phyloP scores from a whole-genome alignment of 2,797 vertebrate genomes.

The Dendrocincla tyrannina region DNA sequence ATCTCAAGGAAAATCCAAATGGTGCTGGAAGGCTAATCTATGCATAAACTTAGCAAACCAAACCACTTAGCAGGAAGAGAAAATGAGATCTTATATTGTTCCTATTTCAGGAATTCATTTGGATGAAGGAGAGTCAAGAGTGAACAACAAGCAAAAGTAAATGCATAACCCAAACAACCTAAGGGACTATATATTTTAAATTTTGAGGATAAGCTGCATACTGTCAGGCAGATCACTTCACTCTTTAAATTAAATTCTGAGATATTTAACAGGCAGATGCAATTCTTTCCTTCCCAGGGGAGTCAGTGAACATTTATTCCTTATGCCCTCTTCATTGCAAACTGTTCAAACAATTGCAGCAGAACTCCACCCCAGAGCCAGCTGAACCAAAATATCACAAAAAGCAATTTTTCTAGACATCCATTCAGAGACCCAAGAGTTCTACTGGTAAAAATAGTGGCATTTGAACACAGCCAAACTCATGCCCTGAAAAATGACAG shows the following conservation, averaged over 20 bases:
- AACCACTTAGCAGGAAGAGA: neutral
- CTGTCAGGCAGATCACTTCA: neutral
- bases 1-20: neutral
- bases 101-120: neutral
- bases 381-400: neutral
- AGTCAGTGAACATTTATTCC: neutral
- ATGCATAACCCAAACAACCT: neutral
- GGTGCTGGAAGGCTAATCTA: neutral
- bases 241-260: neutral
- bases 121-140: neutral
- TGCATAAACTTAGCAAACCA: neutral
- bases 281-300: neutral
- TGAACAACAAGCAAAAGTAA: neutral
- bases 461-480: slow-evolving; percentile 1
- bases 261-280: neutral
- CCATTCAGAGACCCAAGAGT: neutral
- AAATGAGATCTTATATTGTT: neutral
- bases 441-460: neutral
- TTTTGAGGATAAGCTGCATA: neutral
- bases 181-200: neutral
- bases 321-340: neutral
- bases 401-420: slow-evolving; percentile 27
- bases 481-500: neutral
- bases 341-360: slow-evolving; percentile 4
- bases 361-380: neutral